These are phyloP conservation scores for Quadriops clusia DNA, from an alignment of 2,888 invertebrate genomes.

Conservation along the genomic window DNA sequence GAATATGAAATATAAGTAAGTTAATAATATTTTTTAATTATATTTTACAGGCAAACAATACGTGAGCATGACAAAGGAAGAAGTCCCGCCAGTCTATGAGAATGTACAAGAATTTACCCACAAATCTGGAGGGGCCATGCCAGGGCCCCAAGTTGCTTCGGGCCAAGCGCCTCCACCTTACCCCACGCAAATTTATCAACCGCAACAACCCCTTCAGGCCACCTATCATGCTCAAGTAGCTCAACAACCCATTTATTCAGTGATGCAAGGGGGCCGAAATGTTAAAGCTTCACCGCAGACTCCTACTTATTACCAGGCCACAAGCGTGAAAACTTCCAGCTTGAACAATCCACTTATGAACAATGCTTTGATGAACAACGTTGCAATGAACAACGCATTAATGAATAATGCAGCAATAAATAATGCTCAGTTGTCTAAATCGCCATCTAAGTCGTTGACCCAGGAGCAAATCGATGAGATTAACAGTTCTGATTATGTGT, in stretches of 20 bases:
- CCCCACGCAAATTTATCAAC: slow-evolving; percentile 16
- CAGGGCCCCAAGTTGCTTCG: slow-evolving; percentile 35
- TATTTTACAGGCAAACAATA: too few relatives aligned
- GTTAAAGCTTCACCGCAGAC: slow-evolving; percentile 5
- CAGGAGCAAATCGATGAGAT: slow-evolving; percentile 51
- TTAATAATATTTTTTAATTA: too few relatives aligned
- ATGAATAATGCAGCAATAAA: slow-evolving; percentile 6
- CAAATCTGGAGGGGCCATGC: slow-evolving; percentile 27
- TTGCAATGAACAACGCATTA: too few relatives aligned
- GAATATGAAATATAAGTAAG: too few relatives aligned
- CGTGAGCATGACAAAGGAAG: slow-evolving; percentile 30
- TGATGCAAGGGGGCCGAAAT: slow-evolving; percentile 24
- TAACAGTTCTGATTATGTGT: slow-evolving; percentile 71
- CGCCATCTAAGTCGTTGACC: slow-evolving; percentile 23
- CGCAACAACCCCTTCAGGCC: slow-evolving; percentile 6
- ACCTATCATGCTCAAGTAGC: neutral
- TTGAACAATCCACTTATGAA: too few relatives aligned
- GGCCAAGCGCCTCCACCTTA: slow-evolving; percentile 26
- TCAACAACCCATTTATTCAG: slow-evolving; percentile 28
- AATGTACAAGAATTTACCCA: slow-evolving; percentile 30
- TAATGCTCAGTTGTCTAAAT: slow-evolving; percentile 12
- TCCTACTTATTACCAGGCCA: slow-evolving; percentile 9
- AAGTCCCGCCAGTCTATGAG: slow-evolving; percentile 43
- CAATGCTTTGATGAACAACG: too few relatives aligned
- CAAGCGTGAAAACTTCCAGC: slow-evolving; percentile 8